These are phyloP conservation scores for Drosophila kokeensis DNA, from an alignment of 2,888 invertebrate genomes.

Conservation along the genomic window DNA sequence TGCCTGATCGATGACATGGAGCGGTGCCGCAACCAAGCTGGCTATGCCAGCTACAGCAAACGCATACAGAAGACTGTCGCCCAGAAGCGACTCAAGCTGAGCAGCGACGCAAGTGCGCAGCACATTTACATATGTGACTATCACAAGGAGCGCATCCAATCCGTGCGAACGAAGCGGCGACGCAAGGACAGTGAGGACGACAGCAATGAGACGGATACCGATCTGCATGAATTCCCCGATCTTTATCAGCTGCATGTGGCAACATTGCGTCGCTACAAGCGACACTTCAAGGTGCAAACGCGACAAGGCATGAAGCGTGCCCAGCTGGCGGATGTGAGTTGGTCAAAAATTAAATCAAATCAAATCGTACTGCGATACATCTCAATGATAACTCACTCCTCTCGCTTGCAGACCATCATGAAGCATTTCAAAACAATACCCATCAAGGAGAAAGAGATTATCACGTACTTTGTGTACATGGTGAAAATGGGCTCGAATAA, in stretches of 20 bases:
- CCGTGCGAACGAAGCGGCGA: conserved; percentile 95
- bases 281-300: conserved; percentile 96
- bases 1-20: conserved; percentile 96
- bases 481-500: conserved; percentile 92
- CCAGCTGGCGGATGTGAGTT: conserved; percentile 96
- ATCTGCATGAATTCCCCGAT: conserved; percentile 95
- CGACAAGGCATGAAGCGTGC: conserved; percentile 97
- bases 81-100: conserved; percentile 94
- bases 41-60: conserved; percentile 96
- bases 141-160: conserved; percentile 98
- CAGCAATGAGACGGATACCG: conserved; percentile 96
- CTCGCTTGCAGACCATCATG: conserved; percentile 91
- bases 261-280: conserved; percentile 96
- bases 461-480: conserved; percentile 98
- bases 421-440: conserved; percentile 98
- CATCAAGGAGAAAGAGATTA: conserved; percentile 96
- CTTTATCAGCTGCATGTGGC: conserved; percentile 96
- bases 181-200: conserved; percentile 97
- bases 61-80: conserved; percentile 98
- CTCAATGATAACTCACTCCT: conserved; percentile 17
- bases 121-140: conserved; percentile 98
- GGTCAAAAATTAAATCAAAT: background rate
- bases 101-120: conserved; percentile 92
- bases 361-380: background rate
- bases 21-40: conserved; percentile 92